A percentile compares a stretch with the other conserved stretches of the same genome.
These are phyloP conservation scores for Cyprinodon diabolis DNA, from an alignment of 2,797 vertebrate genomes.

Conservation along the genomic window DNA sequence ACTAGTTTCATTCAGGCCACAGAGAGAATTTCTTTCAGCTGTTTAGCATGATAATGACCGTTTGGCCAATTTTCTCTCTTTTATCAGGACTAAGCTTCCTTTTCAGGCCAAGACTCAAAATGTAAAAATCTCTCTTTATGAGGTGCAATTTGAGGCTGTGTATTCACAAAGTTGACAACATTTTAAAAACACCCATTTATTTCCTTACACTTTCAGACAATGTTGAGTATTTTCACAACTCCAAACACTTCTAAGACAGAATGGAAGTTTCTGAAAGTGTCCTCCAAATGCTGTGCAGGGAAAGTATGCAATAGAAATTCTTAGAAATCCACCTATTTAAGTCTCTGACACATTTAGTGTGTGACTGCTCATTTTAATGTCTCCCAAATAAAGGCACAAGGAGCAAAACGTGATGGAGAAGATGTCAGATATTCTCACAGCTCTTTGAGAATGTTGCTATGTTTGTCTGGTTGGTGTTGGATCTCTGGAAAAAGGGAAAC, in stretches of 20 bases:
- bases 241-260: background rate
- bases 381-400: background rate
- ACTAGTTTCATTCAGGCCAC: conserved; percentile 65
- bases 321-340: conserved; percentile 3
- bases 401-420: conserved; percentile 8
- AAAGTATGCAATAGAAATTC: background rate
- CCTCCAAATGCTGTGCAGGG: background rate
- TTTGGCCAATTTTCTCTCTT: conserved; percentile 63
- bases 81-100: conserved; percentile 48
- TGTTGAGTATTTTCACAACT: conserved; percentile 16
- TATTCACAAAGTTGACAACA: conserved; percentile 19
- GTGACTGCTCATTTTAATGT: conserved; percentile 3
- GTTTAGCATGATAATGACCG: conserved; percentile 72
- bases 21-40: conserved; percentile 70
- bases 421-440: background rate
- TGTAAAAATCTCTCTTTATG: conserved; percentile 47
- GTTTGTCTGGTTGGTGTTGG: background rate
- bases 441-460: background rate
- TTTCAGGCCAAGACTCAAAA: conserved; percentile 40
- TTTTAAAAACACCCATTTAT: conserved; percentile 31
- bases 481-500: background rate
- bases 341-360: conserved; percentile 8
- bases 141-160: conserved; percentile 26
- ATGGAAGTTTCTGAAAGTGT: conserved; percentile 17
- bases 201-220: conserved; percentile 2